Percentiles rank a stretch among this genome's conserved stretches.
Evolutionary conservation across 2,888 invertebrate species (phyloP).

Genomic region (Melipona beecheii): DNA sequence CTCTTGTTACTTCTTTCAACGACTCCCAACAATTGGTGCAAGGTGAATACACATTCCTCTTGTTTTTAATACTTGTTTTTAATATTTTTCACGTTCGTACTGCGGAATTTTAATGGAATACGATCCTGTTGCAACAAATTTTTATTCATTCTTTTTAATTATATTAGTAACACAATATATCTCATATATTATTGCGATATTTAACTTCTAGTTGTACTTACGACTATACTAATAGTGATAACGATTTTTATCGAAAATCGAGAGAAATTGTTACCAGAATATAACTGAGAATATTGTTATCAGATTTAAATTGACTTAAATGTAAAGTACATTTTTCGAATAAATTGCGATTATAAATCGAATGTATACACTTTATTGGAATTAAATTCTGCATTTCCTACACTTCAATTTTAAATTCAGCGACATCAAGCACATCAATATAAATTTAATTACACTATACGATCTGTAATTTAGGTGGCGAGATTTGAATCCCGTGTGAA

Average conservation of each 20-base stretch:
- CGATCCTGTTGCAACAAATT: background rate
- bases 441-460: background rate
- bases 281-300: background rate
- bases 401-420: background rate
- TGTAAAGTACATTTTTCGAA: too few species aligned
- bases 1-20: conserved; percentile 50
- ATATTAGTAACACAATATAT: background rate
- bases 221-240: background rate
- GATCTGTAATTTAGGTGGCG: conserved; percentile 72
- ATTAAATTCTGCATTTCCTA: background rate
- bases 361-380: background rate
- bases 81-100: too few species aligned
- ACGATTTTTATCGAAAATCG: background rate
- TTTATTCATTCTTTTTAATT: background rate
- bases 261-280: background rate
- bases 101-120: background rate
- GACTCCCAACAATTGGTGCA: conserved; percentile 47
- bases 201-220: background rate
- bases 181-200: background rate
- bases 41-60: conserved; percentile 58
- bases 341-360: too few species aligned
- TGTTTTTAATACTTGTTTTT: background rate
- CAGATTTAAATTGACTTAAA: too few species aligned
- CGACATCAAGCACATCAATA: background rate
- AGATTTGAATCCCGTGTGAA: conserved; percentile 74